Conservation (phyloP, 2,797 vertebrate genomes). For the Tenualosa thibaudeaui region DNA sequence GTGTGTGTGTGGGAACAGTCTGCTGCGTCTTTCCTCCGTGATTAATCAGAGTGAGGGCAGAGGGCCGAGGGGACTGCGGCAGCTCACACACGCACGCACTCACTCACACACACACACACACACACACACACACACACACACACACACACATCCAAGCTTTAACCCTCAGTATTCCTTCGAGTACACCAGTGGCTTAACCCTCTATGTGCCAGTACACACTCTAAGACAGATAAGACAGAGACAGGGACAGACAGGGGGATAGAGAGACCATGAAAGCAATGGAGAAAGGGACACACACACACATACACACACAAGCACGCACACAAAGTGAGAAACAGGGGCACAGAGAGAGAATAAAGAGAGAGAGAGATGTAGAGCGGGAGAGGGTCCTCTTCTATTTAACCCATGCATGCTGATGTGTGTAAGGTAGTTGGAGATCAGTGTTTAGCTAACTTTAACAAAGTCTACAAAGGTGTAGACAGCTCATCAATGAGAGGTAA, state of each 20-base stretch:
- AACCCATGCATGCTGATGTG: background rate
- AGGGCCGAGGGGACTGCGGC: constrained; percentile 61
- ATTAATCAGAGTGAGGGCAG: constrained; percentile 61
- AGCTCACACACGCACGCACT: constrained; percentile 52
- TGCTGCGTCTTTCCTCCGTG: constrained; percentile 58
- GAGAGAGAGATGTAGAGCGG: background rate
- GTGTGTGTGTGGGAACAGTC: constrained; percentile 55
- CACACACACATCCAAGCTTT: constrained; percentile 34
- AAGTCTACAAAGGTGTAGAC: background rate
- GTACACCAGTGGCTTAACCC: background rate
- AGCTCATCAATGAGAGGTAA: background rate
- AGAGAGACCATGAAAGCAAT: background rate
- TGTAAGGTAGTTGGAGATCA: background rate
- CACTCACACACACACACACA: constrained; percentile 19
- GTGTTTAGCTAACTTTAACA: background rate
- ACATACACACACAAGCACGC: too few relatives aligned
- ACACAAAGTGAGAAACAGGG: background rate
- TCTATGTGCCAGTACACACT: background rate
- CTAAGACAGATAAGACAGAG: background rate
- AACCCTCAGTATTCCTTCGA: constrained; percentile 4
- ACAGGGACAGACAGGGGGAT: background rate
- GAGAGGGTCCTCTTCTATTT: background rate
- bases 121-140: constrained; percentile 26
- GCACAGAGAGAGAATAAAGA: background rate
- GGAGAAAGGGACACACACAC: too few relatives aligned